A percentile compares a stretch with the other conserved stretches of the same genome.
phyloP scores from a whole-genome alignment of 2,113 vertebrate species.

The Orientallactaga bullata region DNA sequence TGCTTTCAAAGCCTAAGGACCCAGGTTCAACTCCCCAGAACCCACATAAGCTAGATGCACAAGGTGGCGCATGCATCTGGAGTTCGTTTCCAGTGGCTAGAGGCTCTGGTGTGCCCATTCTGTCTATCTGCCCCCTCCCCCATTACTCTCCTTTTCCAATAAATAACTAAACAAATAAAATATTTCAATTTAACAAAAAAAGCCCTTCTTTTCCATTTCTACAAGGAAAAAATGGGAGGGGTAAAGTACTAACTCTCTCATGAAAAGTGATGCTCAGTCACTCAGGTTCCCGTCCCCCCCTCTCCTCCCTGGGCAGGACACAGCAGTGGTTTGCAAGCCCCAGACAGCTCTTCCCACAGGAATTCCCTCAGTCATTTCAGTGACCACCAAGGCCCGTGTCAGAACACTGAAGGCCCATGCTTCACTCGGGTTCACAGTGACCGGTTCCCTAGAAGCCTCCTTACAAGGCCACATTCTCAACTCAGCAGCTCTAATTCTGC shows the following conservation, averaged over 20 bases:
- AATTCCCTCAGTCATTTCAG: not conserved
- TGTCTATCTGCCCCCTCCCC: too few relatives aligned
- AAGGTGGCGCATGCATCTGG: too few relatives aligned
- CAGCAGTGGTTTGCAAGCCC: not conserved
- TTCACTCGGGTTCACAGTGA: not conserved
- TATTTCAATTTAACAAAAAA: too few relatives aligned
- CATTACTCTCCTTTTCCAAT: too few relatives aligned
- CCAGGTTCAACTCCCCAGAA: too few relatives aligned
- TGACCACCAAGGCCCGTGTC: not conserved
- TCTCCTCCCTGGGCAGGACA: fast-evolving
- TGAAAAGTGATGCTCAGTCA: not conserved
- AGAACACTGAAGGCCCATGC: not conserved
- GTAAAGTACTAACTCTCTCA: not conserved
- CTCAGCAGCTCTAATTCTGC: not conserved
- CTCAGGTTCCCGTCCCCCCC: not conserved
- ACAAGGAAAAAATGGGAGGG: not conserved
- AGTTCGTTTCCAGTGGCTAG: too few relatives aligned
- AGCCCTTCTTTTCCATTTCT: not conserved
- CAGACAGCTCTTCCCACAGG: not conserved
- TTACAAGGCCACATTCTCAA: not conserved
- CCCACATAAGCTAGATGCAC: too few relatives aligned
- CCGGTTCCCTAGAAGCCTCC: not conserved
- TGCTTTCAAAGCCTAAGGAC: too few relatives aligned
- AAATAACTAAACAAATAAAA: too few relatives aligned
- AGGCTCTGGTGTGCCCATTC: too few relatives aligned